Evolutionary conservation across 2,113 vertebrate genomes (phyloP).

Genomic region (Ceyx cyanopectus): DNA sequence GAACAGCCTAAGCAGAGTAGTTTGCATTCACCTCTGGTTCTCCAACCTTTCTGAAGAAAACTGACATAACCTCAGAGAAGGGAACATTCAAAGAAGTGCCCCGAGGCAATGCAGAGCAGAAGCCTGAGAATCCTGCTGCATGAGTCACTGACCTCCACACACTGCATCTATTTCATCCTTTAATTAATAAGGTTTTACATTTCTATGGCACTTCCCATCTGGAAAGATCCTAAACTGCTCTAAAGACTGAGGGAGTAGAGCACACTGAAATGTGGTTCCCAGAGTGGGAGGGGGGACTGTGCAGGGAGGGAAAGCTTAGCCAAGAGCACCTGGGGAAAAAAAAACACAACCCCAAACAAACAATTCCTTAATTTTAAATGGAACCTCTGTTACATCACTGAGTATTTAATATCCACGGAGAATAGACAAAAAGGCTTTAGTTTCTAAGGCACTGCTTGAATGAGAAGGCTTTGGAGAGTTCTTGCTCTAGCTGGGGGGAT

Average conservation of each 20-base stretch:
- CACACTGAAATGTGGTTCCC: background rate
- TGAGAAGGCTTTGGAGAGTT: background rate
- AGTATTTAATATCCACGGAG: background rate
- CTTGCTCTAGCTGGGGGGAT: background rate
- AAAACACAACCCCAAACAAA: background rate
- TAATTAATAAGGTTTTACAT: conserved; percentile 60
- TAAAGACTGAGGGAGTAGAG: background rate
- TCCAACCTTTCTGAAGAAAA: conserved; percentile 52
- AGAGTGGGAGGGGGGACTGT: background rate
- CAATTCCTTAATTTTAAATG: background rate
- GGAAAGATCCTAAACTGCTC: conserved; percentile 19
- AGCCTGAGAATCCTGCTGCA: conserved; percentile 46
- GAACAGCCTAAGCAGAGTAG: background rate
- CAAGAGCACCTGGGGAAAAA: background rate
- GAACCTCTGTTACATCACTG: background rate
- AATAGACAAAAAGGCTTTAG: background rate
- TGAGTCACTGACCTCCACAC: conserved; percentile 68
- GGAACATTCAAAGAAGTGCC: conserved; percentile 18
- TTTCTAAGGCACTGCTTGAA: background rate
- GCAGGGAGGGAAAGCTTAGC: background rate
- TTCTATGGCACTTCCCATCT: conserved; percentile 46
- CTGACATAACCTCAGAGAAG: conserved; percentile 49
- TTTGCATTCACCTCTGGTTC: conserved; percentile 53
- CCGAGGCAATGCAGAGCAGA: conserved; percentile 44
- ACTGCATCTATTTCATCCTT: conserved; percentile 39